Evolutionary conservation across 2,888 invertebrate genomes (phyloP).

Genomic region (Ommatoiulus sabulosus): DNA sequence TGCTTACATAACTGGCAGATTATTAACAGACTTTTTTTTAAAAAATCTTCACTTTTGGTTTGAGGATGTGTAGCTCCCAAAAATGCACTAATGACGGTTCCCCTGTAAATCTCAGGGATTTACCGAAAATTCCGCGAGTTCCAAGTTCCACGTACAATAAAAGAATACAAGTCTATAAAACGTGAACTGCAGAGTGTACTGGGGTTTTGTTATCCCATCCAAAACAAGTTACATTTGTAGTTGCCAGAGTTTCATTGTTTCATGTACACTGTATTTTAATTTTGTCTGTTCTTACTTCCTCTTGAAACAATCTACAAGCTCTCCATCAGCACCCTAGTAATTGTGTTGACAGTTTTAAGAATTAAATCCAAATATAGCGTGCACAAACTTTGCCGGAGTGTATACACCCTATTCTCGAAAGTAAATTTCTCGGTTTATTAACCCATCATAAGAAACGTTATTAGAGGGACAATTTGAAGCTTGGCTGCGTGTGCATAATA

Average conservation of each 20-base stretch:
- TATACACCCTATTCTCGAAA: not conserved
- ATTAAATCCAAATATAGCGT: slow-evolving; percentile 12
- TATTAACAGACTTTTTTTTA: too few relatives aligned
- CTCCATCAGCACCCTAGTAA: not conserved
- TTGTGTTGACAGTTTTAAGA: slow-evolving; percentile 17
- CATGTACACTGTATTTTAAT: not conserved
- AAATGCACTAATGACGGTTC: not conserved
- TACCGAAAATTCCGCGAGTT: not conserved
- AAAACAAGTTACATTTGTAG: not conserved
- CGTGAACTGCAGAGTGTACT: not conserved
- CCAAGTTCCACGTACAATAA: too few relatives aligned
- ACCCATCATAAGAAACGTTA: not conserved
- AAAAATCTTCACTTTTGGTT: too few relatives aligned
- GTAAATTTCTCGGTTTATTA: not conserved
- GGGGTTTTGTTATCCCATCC: not conserved
- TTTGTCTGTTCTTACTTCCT: not conserved
- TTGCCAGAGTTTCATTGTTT: not conserved
- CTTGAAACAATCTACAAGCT: not conserved
- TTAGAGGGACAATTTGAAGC: not conserved
- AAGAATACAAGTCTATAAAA: not conserved
- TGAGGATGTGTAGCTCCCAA: too few relatives aligned
- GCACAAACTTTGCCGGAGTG: not conserved
- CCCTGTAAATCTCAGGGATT: not conserved
- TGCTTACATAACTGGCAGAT: too few relatives aligned
- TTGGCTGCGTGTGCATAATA: not conserved